Base-by-base conservation (phyloP, 2,113 vertebrate species). In the rat (Rattus norvegicus) region DNA sequence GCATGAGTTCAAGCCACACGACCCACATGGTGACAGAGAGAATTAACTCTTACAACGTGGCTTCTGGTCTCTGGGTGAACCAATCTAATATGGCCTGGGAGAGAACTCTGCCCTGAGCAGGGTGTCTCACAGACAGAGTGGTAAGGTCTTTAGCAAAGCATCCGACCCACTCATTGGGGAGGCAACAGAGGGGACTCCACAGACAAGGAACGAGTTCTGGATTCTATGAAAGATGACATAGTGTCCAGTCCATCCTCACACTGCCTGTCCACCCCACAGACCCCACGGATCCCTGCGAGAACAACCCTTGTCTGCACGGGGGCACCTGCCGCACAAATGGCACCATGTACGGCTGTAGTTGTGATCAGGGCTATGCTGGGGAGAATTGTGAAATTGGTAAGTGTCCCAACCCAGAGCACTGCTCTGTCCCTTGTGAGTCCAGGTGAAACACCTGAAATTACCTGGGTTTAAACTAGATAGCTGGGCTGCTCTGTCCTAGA, bases 321-420 rank as follows among this genome's bases (percentile, higher is more conserved):
- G 99, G 99, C 47, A 99, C 98, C 92, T 99, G 99, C 93, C 97
- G 98, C 0, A 98, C 99, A 95, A 99, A 99, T 13, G 99, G 99
- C 12, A 98, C 99, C 47, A 91, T 99, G 95, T 99, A 99, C 5
- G 98, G 99, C 98, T 99, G 99, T 98, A 98, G 98, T 98, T 99
- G 99, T 86, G 98, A 98, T 59, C 99, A 98, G 92, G 99, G 99
- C 28, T 99, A 99, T 98, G 98, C 99, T 0, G 99, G 99, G 72
- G 99, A 99, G 98, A 99, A 99, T 98, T 99, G 99, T 9, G 99
- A 99, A 98, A 99, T 99, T 5, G 99, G 99, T 99, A 98, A 99
- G 99, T 0, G 0, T 65, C n/a, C 1, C 0, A n/a, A 54, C 5
- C 28, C 14, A 36, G 52, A 59, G 52, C 13, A 13, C 20, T 59